Evolutionary conservation across 1,140 invertebrate genomes (phyloP), one percentile per base, ranked within the genome.

Genomic region (Trachelipus rathkii): DNA sequence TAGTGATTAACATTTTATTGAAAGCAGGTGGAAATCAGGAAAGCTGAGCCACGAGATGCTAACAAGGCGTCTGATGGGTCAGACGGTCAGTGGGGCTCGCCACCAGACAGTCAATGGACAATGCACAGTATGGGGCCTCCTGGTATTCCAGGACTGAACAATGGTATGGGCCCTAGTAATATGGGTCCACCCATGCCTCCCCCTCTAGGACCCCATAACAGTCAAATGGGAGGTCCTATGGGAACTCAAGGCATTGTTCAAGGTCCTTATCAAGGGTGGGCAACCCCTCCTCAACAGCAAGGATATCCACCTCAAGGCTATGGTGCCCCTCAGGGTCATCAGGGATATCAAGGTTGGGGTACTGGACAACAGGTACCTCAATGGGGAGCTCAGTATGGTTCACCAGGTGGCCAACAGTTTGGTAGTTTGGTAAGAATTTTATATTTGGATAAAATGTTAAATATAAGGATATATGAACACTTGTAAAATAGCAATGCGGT

Each of bases 21-120:
- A 33, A 3, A 71, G 67, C 77, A 93, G 92, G 91, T 96, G 85
- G 94, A 96, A 86, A 95, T 95, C 78, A 96, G 95, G 86, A 92
- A 93, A 82, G 94, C 94, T 9, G 93, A 96, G 85, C 93, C 93
- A 0, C 89, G 93, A 60, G 93, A 96, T 76, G 93, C 92, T 82
- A 85, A 93, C 2, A 89, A 89, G 82, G 91, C 91, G 0, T 93
- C 93, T 82, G 90, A 91, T 0, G 84, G 91, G 11, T 88, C 90
- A 68, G 93, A 93, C 82, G 90, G 93, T 75, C 90, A 90, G 0
- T 89, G 93, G 82, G 90, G 91, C 87, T 91, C 91, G 83, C 89
- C 87, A 87, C 87, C 88, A 86, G 89, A 89, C 86, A 89, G 67
- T 81, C 91, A 93, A 82, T 94, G 93, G 93, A 92, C 92, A 24